Percentiles rank a stretch among this genome's conserved stretches.
Conservation (phyloP, 2,888 invertebrate genomes). For the Diadegma fenestrale region DNA sequence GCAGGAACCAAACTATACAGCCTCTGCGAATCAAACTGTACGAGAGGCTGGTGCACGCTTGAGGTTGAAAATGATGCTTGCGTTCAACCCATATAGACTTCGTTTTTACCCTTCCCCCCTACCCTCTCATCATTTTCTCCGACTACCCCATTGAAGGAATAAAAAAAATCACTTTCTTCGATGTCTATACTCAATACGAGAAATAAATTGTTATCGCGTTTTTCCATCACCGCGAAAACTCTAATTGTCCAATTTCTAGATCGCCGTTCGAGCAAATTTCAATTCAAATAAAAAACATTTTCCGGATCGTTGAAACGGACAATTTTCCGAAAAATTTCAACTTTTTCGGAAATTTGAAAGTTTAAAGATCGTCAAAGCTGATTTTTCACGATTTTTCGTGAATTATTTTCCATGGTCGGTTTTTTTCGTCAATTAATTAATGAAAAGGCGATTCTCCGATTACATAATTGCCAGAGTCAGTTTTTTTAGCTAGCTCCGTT, state of each 20-base stretch:
- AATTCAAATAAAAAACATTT: no score
- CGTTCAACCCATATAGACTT: constrained; percentile 41
- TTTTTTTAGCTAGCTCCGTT: background rate
- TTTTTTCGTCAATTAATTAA: background rate
- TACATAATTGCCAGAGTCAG: background rate
- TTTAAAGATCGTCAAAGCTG: no score
- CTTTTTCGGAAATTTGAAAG: no score
- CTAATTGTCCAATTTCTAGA: background rate
- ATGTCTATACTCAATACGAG: constrained; percentile 1
- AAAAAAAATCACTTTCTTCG: constrained; percentile 33
- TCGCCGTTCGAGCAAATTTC: no score
- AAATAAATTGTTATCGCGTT: background rate
- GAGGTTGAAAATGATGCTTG: constrained; percentile 38
- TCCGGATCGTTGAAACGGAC: no score
- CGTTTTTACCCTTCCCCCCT: constrained; percentile 34
- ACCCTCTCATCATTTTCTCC: background rate
- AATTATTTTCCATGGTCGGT: no score
- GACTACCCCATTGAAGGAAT: constrained; percentile 7
- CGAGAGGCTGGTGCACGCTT: constrained; percentile 19
- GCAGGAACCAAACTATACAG: constrained; percentile 81
- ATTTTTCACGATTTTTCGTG: no score
- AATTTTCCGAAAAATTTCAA: no score
- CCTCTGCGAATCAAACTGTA: constrained; percentile 48
- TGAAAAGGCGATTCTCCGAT: background rate
- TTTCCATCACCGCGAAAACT: background rate